phyloP scores from a whole-genome alignment of 2,113 vertebrate genomes.

The Crocuta crocuta region DNA sequence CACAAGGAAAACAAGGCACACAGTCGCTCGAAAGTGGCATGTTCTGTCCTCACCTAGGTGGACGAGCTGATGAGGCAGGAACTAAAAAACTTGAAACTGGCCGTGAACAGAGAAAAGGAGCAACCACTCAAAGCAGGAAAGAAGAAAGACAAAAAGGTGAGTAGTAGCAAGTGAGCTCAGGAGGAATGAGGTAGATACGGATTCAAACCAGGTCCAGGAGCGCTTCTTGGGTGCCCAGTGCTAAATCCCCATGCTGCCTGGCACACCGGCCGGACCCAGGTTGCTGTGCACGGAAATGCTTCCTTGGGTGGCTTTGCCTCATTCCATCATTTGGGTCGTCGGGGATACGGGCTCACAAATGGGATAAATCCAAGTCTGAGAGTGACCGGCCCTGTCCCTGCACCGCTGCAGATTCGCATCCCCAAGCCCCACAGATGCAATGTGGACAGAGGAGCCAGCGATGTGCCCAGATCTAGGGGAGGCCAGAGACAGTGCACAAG shows the following conservation, averaged over 20 bases:
- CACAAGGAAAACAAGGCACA: background rate
- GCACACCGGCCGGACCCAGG: fast-evolving
- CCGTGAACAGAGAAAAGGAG: conserved; percentile 87
- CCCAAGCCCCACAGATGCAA: background rate
- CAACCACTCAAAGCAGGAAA: background rate
- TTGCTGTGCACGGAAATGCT: fast-evolving
- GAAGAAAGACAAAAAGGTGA: conserved; percentile 80
- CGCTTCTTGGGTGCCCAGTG: fast-evolving
- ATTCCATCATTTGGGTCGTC: background rate
- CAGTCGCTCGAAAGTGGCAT: background rate
- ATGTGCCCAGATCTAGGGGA: fast-evolving
- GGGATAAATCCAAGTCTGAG: too few species aligned
- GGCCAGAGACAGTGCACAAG: background rate
- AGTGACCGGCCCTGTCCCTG: fast-evolving
- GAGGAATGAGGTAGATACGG: fast-evolving
- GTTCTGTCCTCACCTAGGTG: conserved; percentile 85
- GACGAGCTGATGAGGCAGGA: conserved; percentile 91
- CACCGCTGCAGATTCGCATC: fast-evolving
- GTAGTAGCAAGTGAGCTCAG: fast-evolving
- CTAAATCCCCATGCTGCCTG: fast-evolving
- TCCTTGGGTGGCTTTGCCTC: background rate
- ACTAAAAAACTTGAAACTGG: conserved; percentile 87
- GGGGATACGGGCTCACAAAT: fast-evolving
- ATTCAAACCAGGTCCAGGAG: fast-evolving
- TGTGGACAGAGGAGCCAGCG: background rate